Evolutionary conservation across 1,140 invertebrate genomes (phyloP).

Genomic region (Limonius californicus): DNA sequence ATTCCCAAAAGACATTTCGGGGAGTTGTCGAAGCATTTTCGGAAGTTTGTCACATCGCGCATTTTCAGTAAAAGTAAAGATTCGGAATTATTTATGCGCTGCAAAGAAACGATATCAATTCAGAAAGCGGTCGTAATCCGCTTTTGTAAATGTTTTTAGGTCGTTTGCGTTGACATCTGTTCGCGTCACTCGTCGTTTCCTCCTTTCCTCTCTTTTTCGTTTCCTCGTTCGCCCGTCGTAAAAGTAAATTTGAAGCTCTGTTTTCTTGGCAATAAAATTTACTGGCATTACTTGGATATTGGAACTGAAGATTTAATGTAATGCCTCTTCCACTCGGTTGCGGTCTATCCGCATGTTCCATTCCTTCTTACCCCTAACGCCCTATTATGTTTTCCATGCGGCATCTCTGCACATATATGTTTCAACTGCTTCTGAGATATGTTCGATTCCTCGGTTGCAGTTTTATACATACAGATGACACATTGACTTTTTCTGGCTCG

Average conservation of each 20-base stretch:
- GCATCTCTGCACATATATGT: slow-evolving; percentile 1
- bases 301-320: slow-evolving; percentile 21
- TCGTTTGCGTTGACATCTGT: slow-evolving; percentile 14
- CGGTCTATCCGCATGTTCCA: slow-evolving; percentile 5
- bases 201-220: slow-evolving; percentile 15
- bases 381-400: slow-evolving; percentile 5
- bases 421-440: neutral
- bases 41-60: neutral
- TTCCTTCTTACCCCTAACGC: neutral
- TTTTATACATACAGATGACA: slow-evolving; percentile 11
- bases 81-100: neutral
- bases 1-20: neutral
- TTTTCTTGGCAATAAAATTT: slow-evolving; percentile 41
- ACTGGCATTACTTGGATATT: slow-evolving; percentile 42
- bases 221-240: slow-evolving; percentile 31
- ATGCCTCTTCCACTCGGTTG: slow-evolving; percentile 11
- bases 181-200: slow-evolving; percentile 2
- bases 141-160: slow-evolving; percentile 15
- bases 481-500: neutral
- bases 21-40: neutral
- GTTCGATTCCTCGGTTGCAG: neutral
- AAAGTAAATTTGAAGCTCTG: slow-evolving; percentile 38
- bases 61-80: neutral
- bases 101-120: slow-evolving; percentile 14
- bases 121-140: slow-evolving; percentile 9